phyloP scores from a whole-genome alignment of 2,888 invertebrate species.

The Ormyrus rosae region DNA sequence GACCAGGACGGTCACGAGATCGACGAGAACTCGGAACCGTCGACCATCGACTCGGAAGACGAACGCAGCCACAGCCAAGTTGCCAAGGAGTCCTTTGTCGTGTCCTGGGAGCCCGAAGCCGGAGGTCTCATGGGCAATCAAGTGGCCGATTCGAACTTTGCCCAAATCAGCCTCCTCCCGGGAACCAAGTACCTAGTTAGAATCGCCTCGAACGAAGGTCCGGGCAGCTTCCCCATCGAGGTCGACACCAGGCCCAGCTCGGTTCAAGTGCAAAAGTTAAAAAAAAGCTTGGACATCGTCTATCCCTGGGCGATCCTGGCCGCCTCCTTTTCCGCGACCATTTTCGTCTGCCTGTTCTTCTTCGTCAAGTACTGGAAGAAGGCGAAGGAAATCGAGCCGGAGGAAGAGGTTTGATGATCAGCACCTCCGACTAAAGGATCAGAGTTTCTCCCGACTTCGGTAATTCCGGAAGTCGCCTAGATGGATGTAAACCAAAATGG shows the following conservation, averaged over 20 bases:
- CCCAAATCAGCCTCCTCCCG: slow-evolving; percentile 72
- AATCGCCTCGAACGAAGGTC: slow-evolving; percentile 72
- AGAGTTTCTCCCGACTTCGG: slow-evolving; percentile 21
- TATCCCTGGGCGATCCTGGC: slow-evolving; percentile 65
- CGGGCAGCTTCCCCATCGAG: slow-evolving; percentile 73
- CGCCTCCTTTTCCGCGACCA: slow-evolving; percentile 60
- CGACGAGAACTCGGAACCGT: slow-evolving; percentile 63
- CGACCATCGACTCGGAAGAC: slow-evolving; percentile 59
- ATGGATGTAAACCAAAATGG: background rate
- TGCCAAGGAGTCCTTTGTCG: slow-evolving; percentile 67
- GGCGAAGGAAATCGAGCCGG: slow-evolving; percentile 60
- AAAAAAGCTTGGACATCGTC: slow-evolving; percentile 62
- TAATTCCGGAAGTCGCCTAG: background rate
- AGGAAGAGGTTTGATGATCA: slow-evolving; percentile 64
- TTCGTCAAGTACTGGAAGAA: slow-evolving; percentile 59
- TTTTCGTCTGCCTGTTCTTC: slow-evolving; percentile 60
- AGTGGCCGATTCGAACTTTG: slow-evolving; percentile 69
- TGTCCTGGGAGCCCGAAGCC: slow-evolving; percentile 73
- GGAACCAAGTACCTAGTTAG: slow-evolving; percentile 72
- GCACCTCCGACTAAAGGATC: background rate
- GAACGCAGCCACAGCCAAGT: slow-evolving; percentile 53
- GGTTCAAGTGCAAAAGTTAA: slow-evolving; percentile 64
- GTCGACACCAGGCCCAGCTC: slow-evolving; percentile 69
- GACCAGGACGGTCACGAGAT: slow-evolving; percentile 63
- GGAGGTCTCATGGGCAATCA: slow-evolving; percentile 74